Evolutionary conservation across 2,888 invertebrate genomes (phyloP).

Genomic region (Catocala sponsa): DNA sequence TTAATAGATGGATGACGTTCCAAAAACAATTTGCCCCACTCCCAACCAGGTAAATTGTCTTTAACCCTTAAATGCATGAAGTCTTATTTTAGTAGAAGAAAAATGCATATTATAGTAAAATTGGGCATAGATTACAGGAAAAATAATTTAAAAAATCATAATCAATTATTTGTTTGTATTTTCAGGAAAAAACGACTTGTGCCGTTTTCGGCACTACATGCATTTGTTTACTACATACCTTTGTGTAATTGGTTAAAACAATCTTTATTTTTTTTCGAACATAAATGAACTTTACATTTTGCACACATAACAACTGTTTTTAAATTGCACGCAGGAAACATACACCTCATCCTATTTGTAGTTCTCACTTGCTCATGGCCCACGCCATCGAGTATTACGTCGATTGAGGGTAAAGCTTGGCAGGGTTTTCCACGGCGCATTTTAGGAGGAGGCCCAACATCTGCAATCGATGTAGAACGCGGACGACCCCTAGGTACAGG

Average conservation of each 20-base stretch:
- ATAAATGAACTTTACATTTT: slow-evolving; percentile 26
- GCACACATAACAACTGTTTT: slow-evolving; percentile 22
- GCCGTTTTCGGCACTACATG: slow-evolving; percentile 23
- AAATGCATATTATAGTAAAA: slow-evolving; percentile 4
- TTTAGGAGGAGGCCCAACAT: too few species aligned
- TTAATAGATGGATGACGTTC: too few species aligned
- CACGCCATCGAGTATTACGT: slow-evolving; percentile 28
- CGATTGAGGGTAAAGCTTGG: slow-evolving; percentile 24
- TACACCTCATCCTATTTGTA: slow-evolving; percentile 24
- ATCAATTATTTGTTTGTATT: slow-evolving; percentile 12
- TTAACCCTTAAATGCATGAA: slow-evolving; percentile 6
- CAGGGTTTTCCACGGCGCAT: too few species aligned
- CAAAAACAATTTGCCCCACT: too few species aligned
- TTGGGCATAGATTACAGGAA: not conserved
- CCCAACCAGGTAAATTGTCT: not conserved
- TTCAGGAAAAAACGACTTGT: slow-evolving; percentile 17
- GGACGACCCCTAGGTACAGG: slow-evolving; percentile 16
- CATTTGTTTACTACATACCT: slow-evolving; percentile 6
- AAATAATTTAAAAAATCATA: slow-evolving; percentile 8
- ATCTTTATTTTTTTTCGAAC: slow-evolving; percentile 21
- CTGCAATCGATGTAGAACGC: not conserved
- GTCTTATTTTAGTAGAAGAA: not conserved
- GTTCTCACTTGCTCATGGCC: slow-evolving; percentile 25
- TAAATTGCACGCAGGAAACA: slow-evolving; percentile 18
- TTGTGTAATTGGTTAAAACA: slow-evolving; percentile 20